A percentile compares a stretch with the other conserved stretches of the same genome.
Evolutionary conservation across 2,888 invertebrate genomes (phyloP).

Genomic region (Drosophila testacea): DNA sequence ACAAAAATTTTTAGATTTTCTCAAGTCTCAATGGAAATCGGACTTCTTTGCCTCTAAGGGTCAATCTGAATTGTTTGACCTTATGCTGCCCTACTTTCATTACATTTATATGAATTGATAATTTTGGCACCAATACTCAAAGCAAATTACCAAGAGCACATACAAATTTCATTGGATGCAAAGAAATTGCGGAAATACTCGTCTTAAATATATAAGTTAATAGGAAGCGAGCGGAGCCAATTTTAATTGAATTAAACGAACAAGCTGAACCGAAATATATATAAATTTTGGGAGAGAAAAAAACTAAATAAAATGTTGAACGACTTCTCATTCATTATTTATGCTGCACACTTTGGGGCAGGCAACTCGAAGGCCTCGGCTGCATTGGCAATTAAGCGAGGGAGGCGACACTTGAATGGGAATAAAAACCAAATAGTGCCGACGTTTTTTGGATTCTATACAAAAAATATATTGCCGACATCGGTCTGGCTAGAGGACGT

Average conservation of each 20-base stretch:
- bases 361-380: neutral
- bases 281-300: neutral
- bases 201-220: slow-evolving; percentile 10
- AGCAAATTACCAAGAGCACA: neutral
- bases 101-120: slow-evolving; percentile 6
- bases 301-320: slow-evolving; percentile 3
- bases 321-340: slow-evolving; percentile 28
- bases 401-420: slow-evolving; percentile 23
- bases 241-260: slow-evolving; percentile 17
- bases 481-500: slow-evolving; percentile 5
- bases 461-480: slow-evolving; percentile 10
- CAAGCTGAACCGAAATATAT: slow-evolving; percentile 4
- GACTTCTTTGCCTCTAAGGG: neutral
- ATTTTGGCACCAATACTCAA: neutral
- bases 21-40: neutral
- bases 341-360: slow-evolving; percentile 18
- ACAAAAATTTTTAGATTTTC: neutral
- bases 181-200: neutral
- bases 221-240: slow-evolving; percentile 1
- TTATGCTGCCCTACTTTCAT: neutral
- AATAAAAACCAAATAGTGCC: slow-evolving; percentile 40
- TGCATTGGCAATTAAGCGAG: slow-evolving; percentile 40
- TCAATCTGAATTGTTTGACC: slow-evolving; percentile 7
- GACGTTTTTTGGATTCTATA: slow-evolving; percentile 5
- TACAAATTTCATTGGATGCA: neutral